Evolutionary conservation across 2,888 invertebrate species (phyloP).

Genomic region (Lasius platythorax): DNA sequence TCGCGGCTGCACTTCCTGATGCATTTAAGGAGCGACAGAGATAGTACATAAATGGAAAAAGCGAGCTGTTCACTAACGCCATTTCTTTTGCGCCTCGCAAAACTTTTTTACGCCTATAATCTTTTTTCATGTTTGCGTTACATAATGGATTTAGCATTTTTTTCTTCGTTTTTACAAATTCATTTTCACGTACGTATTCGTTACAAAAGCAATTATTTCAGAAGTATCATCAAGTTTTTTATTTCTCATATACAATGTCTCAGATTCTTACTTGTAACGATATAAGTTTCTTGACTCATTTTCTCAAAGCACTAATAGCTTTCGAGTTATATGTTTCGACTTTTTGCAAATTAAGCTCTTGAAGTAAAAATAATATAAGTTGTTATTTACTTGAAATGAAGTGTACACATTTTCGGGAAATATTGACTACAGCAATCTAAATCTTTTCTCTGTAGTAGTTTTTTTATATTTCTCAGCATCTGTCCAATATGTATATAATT

Average conservation of each 20-base stretch:
- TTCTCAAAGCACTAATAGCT: not conserved
- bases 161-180: not conserved
- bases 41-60: slow-evolving; percentile 27
- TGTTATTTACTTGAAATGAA: not conserved
- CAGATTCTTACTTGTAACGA: not conserved
- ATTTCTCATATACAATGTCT: not conserved
- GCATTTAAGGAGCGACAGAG: slow-evolving; percentile 40
- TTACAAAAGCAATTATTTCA: not conserved
- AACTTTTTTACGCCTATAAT: slow-evolving; percentile 77
- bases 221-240: not conserved
- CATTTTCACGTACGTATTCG: not conserved
- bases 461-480: not conserved
- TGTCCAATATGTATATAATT: not conserved
- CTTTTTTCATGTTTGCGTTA: slow-evolving; percentile 62
- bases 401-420: not conserved
- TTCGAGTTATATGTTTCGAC: not conserved
- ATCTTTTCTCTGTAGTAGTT: not conserved
- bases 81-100: slow-evolving; percentile 80
- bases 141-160: slow-evolving; percentile 7
- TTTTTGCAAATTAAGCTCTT: not conserved
- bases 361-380: not conserved
- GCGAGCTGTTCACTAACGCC: slow-evolving; percentile 61
- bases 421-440: not conserved
- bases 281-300: not conserved
- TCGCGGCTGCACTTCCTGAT: slow-evolving; percentile 34